Conservation (phyloP, 2,797 vertebrate genomes). For the Pelodytes ibericus region DNA sequence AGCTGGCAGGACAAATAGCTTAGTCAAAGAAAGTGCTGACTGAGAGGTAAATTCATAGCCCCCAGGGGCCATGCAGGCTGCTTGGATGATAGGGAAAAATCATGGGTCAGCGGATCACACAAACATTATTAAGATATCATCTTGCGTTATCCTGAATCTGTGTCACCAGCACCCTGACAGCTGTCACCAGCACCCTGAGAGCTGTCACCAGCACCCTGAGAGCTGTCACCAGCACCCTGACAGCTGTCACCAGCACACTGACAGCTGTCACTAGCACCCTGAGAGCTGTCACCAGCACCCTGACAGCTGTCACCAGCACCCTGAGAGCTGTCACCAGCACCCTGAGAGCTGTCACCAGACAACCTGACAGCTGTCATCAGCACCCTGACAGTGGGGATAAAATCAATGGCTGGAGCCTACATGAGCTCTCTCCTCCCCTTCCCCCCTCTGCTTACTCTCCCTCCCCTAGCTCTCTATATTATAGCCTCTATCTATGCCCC, state of each 20-base stretch:
- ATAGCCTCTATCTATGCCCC: not conserved
- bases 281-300: too few relatives aligned
- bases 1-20: not conserved
- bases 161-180: slow-evolving; percentile 23
- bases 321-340: too few relatives aligned
- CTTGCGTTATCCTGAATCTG: slow-evolving; percentile 10
- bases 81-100: slow-evolving; percentile 39
- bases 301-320: too few relatives aligned
- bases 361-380: too few relatives aligned
- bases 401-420: not conserved
- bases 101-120: slow-evolving; percentile 44
- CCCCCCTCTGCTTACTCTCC: not conserved
- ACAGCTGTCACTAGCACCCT: too few relatives aligned
- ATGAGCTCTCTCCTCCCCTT: not conserved
- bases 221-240: too few relatives aligned
- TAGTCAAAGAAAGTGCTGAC: slow-evolving; percentile 25
- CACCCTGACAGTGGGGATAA: not conserved
- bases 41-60: slow-evolving; percentile 26
- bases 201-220: too few relatives aligned
- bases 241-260: too few relatives aligned
- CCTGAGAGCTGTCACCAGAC: too few relatives aligned
- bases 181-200: too few relatives aligned
- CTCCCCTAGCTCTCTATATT: not conserved
- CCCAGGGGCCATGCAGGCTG: slow-evolving; percentile 12
- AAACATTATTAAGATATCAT: slow-evolving; percentile 45